Percentiles rank a stretch among this genome's conserved stretches.
These are phyloP conservation scores for Nematolebias whitei DNA, from an alignment of 2,113 vertebrate genomes.

Conservation along the genomic window DNA sequence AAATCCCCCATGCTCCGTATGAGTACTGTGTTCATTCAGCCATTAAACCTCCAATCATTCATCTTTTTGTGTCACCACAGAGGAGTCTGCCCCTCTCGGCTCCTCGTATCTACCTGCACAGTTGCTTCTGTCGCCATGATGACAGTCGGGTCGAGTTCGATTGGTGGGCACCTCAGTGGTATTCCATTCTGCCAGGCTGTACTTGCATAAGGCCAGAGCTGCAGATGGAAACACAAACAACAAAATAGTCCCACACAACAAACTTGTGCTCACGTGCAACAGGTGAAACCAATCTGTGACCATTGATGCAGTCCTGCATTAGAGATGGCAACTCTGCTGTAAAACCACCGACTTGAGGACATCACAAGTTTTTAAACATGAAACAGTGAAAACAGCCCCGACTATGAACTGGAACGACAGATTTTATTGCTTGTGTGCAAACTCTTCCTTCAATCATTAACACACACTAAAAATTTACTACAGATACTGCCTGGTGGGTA, in stretches of 20 bases:
- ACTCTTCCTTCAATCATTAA: constrained; percentile 51
- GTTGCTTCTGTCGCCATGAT: constrained; percentile 59
- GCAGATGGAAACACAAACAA: constrained; percentile 38
- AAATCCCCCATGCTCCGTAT: too few relatives aligned
- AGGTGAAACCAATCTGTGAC: not conserved
- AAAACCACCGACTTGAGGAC: not conserved
- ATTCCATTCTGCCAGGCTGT: constrained; percentile 61
- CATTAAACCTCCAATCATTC: constrained; percentile 14
- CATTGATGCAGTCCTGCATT: not conserved
- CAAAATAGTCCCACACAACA: constrained; percentile 11
- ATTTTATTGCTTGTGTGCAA: constrained; percentile 1
- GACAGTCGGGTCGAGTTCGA: constrained; percentile 51
- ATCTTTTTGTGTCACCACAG: not conserved
- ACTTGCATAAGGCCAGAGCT: constrained; percentile 69
- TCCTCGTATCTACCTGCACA: constrained; percentile 70
- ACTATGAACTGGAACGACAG: not conserved
- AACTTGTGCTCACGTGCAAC: not conserved
- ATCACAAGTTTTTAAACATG: not conserved
- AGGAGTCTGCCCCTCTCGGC: not conserved
- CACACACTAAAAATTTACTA: constrained; percentile 11
- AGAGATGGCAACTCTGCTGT: not conserved
- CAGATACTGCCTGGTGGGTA: constrained; percentile 8
- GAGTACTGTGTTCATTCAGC: not conserved
- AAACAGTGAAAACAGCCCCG: constrained; percentile 1
- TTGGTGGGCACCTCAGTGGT: constrained; percentile 45